These are phyloP conservation scores for Megalonaias nervosa DNA, from an alignment of 1,140 invertebrate genomes.

Conservation along the genomic window DNA sequence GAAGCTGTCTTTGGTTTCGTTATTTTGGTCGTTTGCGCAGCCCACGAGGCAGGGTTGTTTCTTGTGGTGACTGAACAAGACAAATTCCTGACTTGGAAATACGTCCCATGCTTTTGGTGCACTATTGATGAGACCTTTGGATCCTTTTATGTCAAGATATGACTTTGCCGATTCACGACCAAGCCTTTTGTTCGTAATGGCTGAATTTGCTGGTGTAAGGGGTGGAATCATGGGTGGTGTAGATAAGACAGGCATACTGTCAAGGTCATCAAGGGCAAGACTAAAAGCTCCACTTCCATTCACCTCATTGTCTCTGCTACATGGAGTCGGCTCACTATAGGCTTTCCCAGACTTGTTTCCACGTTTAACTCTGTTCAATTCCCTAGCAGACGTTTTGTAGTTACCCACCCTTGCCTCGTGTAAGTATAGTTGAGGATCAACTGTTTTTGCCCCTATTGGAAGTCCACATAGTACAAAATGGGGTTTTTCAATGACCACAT, in stretches of 20 bases:
- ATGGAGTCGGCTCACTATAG: background rate
- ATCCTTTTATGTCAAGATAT: background rate
- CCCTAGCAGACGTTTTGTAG: constrained; percentile 31
- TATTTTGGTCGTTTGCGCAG: background rate
- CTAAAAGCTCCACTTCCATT: constrained; percentile 17
- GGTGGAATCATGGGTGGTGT: constrained; percentile 24
- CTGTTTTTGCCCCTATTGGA: constrained; percentile 27
- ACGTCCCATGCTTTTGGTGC: constrained; percentile 6
- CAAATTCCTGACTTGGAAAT: background rate
- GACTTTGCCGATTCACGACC: background rate
- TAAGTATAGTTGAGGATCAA: constrained; percentile 31
- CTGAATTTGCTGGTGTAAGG: constrained; percentile 26
- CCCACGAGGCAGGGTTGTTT: constrained; percentile 12
- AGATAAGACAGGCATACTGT: constrained; percentile 1
- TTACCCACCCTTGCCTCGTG: constrained; percentile 31
- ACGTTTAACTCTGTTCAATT: constrained; percentile 22
- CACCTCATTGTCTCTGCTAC: background rate
- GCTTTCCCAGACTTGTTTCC: constrained; percentile 13
- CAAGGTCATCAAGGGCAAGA: constrained; percentile 4
- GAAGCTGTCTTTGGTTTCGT: constrained; percentile 18
- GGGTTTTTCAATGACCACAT: constrained; percentile 28
- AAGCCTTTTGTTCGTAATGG: constrained; percentile 7
- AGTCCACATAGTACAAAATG: constrained; percentile 36
- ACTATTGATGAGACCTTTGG: constrained; percentile 8
- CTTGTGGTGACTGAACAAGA: constrained; percentile 14